Evolutionary conservation across 2,888 invertebrate genomes (phyloP), one percentile per base, ranked within the genome.

Genomic region (Eupsilia transversa): DNA sequence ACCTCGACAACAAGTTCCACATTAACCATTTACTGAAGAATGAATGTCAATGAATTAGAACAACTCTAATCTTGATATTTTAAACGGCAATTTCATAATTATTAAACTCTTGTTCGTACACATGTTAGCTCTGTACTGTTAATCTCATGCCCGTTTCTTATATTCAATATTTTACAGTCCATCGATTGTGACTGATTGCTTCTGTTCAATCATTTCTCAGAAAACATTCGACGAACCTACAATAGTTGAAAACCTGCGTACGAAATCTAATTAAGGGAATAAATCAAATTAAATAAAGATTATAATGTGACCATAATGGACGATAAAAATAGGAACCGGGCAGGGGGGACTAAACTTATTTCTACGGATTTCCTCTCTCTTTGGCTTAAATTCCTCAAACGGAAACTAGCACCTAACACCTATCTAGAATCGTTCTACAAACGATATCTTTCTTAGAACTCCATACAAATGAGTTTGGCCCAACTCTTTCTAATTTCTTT

Each of bases 11-110:
- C 10, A 27, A 38, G 12, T 33, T 30, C 20, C 46, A 33, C 20
- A 12, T 30, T 20, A 35, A 10, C 0, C 5, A 43, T 43, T 41
- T 30, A 38, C 38, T 33, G 3, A 33, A 41, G 9, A 35, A 65
- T 17, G 23, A 43, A 35, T 54, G 12, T 20, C 30, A n/a, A 38
- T 38, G 9, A 54, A 46, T 46, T 30, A 23, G 3, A 41, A 30
- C 14, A 33, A 38, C 17, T 27, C 23, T 33, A 73, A 41, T 73
- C 12, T 43, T 33, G 4, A 60, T 38, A 3, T 30, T 49, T 64
- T 14, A 52, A 64, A 64, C 64, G 30, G 75, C 77, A 81, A 52
- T 65, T 81, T 64, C 77, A 74, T 75, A 43, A n/a, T n/a, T n/a
- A n/a, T 30, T 30, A n/a, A 80, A 64, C 56, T 41, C 7, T 56